Percentiles rank a stretch among this genome's conserved stretches.
phyloP scores from a whole-genome alignment of 2,888 invertebrate genomes.

The Tuberolachnus salignus region DNA sequence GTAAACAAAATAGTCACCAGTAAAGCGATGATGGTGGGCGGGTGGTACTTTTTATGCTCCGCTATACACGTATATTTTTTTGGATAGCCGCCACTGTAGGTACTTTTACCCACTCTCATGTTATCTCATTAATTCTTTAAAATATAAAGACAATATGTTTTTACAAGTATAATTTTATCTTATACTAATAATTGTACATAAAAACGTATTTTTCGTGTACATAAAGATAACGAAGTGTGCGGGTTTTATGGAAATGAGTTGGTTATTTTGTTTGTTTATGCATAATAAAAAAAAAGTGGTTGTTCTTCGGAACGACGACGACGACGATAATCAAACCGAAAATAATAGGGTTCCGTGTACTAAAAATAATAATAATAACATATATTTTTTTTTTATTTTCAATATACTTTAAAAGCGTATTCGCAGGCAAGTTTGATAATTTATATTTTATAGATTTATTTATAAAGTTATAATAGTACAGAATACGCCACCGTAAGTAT shows the following conservation, averaged over 20 bases:
- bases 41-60: too few relatives aligned
- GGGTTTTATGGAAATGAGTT: conserved; percentile 3
- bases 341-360: background rate
- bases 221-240: background rate
- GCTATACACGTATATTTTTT: too few relatives aligned
- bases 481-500: background rate
- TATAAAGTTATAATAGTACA: background rate
- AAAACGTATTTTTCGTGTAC: conserved; percentile 3
- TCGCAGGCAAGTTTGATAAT: background rate
- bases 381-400: background rate
- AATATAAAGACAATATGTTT: background rate
- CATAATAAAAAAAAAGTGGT: background rate
- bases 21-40: too few relatives aligned
- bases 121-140: conserved; percentile 17
- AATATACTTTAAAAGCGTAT: background rate
- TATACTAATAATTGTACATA: background rate
- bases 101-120: background rate
- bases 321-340: background rate
- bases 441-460: background rate
- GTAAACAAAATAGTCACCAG: too few relatives aligned
- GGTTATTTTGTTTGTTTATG: conserved; percentile 7
- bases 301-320: background rate
- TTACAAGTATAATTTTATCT: conserved; percentile 3
- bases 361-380: too few relatives aligned
- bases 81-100: too few relatives aligned